phyloP scores from a whole-genome alignment of 2,113 vertebrate species.

The Oryzias curvinotus region DNA sequence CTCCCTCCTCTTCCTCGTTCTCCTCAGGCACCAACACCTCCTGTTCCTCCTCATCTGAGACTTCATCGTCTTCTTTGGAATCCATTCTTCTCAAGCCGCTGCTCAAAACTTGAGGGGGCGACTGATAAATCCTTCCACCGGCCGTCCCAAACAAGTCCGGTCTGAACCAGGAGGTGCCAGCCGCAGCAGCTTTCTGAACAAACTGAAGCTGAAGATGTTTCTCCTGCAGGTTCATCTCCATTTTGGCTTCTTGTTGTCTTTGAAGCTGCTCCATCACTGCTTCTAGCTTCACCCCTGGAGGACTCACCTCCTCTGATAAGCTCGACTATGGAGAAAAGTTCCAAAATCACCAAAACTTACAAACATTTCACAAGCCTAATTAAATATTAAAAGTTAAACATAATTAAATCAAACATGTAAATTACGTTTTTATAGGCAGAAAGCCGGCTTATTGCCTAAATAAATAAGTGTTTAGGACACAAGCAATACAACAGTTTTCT shows the following conservation, averaged over 20 bases:
- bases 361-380: too few species aligned
- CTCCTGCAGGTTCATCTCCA: conserved; percentile 88
- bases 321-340: conserved; percentile 63
- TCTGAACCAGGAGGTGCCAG: conserved; percentile 68
- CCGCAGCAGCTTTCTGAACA: conserved; percentile 81
- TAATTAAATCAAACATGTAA: too few species aligned
- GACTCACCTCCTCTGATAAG: conserved; percentile 71
- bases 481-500: not conserved
- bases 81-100: conserved; percentile 65
- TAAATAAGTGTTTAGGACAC: not conserved
- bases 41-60: conserved; percentile 73
- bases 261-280: conserved; percentile 92
- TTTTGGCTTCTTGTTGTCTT: conserved; percentile 82
- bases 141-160: conserved; percentile 72
- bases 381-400: too few species aligned
- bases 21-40: conserved; percentile 64
- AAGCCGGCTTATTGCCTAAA: not conserved
- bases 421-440: not conserved
- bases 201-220: conserved; percentile 85
- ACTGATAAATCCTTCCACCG: conserved; percentile 49
- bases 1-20: conserved; percentile 33
- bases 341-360: conserved; percentile 1
- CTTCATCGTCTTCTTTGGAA: conserved; percentile 28
- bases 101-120: conserved; percentile 46
- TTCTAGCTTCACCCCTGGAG: conserved; percentile 83